Conservation (phyloP, 2,797 vertebrate genomes). For the Novumbra hubbsi region DNA sequence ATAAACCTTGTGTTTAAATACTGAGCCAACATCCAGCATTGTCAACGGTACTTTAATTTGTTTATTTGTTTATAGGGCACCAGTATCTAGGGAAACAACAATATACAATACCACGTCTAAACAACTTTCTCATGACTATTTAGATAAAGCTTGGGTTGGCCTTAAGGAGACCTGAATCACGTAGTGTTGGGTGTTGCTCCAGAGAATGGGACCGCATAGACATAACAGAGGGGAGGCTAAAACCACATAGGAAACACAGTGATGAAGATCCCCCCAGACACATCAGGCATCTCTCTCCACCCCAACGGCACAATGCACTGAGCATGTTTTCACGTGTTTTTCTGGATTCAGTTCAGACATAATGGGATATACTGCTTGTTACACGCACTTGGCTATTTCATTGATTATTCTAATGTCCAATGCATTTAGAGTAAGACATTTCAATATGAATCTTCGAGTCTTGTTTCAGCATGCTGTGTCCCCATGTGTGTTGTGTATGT, state of each 20-base stretch:
- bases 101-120: neutral
- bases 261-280: neutral
- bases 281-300: neutral
- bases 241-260: neutral
- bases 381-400: neutral
- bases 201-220: neutral
- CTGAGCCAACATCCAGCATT: neutral
- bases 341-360: neutral
- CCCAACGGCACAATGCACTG: neutral
- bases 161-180: neutral
- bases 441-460: neutral
- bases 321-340: neutral
- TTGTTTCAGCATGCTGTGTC: neutral
- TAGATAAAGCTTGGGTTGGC: neutral
- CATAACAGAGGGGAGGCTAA: neutral
- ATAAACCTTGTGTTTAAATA: neutral
- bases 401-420: neutral
- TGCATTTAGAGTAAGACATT: neutral
- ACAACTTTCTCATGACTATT: neutral
- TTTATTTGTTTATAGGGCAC: conserved; percentile 5
- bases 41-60: neutral
- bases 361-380: neutral
- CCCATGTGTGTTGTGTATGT: neutral
- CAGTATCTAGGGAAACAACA: neutral
- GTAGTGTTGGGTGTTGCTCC: neutral